phyloP scores from a whole-genome alignment of 2,888 invertebrate species.

The Trichogramma evanescens region DNA sequence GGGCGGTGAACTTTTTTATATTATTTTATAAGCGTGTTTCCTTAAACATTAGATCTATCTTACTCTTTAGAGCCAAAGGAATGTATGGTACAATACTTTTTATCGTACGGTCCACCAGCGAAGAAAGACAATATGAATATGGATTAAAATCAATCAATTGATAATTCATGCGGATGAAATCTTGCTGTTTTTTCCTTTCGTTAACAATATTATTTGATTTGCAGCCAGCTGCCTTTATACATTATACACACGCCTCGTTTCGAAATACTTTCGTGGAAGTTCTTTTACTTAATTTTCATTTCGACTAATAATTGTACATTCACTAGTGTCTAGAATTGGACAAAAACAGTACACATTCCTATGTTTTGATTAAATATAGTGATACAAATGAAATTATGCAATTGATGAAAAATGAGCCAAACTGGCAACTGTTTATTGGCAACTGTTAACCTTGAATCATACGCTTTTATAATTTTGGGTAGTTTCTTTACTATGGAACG shows the following conservation, averaged over 20 bases:
- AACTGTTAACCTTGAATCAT: too few relatives aligned
- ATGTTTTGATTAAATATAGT: too few relatives aligned
- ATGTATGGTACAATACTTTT: constrained; percentile 48
- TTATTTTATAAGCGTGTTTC: neutral
- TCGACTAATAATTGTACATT: neutral
- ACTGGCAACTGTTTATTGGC: too few relatives aligned
- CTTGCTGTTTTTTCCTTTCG: constrained; percentile 22
- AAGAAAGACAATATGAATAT: constrained; percentile 29
- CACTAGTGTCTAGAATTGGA: too few relatives aligned
- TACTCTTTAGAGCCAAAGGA: constrained; percentile 46
- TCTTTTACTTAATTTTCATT: neutral
- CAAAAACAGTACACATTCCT: too few relatives aligned
- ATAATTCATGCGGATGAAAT: constrained; percentile 25
- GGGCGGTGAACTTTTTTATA: too few relatives aligned
- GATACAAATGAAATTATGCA: too few relatives aligned
- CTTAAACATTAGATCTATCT: constrained; percentile 27
- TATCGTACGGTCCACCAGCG: constrained; percentile 41
- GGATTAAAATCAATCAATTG: constrained; percentile 16
- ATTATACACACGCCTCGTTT: constrained; percentile 6
- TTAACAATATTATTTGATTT: constrained; percentile 11
- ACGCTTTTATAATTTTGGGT: too few relatives aligned
- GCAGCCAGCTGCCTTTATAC: constrained; percentile 44
- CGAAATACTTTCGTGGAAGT: constrained; percentile 21
- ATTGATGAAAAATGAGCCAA: too few relatives aligned
- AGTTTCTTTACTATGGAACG: too few relatives aligned